Base-by-base conservation (phyloP, 1,140 invertebrate genomes). In the Triops longicaudatus region DNA sequence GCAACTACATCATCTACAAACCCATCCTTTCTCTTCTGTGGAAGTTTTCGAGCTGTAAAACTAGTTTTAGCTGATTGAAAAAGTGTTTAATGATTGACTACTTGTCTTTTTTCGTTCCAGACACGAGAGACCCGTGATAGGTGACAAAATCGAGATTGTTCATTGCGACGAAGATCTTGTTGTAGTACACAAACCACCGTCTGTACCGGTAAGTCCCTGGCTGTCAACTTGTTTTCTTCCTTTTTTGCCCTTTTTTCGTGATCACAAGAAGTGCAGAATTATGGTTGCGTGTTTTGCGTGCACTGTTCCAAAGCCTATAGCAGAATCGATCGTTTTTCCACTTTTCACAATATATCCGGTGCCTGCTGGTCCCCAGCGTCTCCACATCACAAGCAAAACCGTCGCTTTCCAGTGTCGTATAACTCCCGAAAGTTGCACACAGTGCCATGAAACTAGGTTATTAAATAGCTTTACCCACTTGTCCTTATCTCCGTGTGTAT, bases 121-220 rank as follows among this genome's bases (percentile, higher is more conserved):
- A 91, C 96, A 98, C 90, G 96, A 98, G 91, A 93, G 97, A 86
- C 95, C 96, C 83, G 95, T 98, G 85, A 93, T 93, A 85, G 93
- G 91, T 85, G 91, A 93, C 87, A 91, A 92, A 83, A 94, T 98
- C 87, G 92, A 93, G 85, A 92, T 99, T 86, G 91, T 99, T 84
- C 92, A 95, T 88, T 95, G 98, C 89, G 95, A 95, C 89, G 94
- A 98, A 86, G 95, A 99, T 88, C 89, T 98, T 87, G 90, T 99
- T 85, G 98, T 99, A 84, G 93, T 99, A 84, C 97, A 99, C 90
- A 99, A 99, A 91, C 98, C 98, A 82, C 93, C 97, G 83, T 99
- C 97, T 85, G 97, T 99, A 87, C 98, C 98, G 86, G 96, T 88
- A 83, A 85, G 84, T 85, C 76, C 73, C 27, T 73, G 73, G 26